Conservation (phyloP, 2,888 invertebrate genomes). For the Germaria angustata region DNA sequence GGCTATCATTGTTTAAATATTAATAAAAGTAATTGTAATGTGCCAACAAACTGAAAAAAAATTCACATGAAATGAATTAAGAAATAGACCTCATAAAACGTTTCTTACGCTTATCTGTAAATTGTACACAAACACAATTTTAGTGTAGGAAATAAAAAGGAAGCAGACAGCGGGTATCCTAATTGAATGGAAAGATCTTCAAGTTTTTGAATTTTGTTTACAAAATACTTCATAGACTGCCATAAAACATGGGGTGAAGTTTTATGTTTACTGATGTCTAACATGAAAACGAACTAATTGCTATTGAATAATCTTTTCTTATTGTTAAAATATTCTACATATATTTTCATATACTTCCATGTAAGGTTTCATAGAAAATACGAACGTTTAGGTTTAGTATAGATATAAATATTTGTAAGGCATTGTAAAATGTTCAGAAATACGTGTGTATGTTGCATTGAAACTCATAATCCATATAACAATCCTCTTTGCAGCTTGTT, state of each 20-base stretch:
- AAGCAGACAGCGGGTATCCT: neutral
- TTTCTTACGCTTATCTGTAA: slow-evolving; percentile 2
- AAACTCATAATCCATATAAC: no score
- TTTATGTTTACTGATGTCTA: neutral
- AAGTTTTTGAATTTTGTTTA: slow-evolving; percentile 10
- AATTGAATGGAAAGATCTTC: neutral
- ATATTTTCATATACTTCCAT: no score
- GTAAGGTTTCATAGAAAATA: no score
- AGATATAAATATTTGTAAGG: no score
- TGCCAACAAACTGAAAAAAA: neutral
- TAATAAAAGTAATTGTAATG: slow-evolving; percentile 12
- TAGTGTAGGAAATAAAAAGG: neutral
- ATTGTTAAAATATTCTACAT: no score
- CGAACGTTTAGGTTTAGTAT: no score
- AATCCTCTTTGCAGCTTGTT: no score
- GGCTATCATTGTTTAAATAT: slow-evolving; percentile 38
- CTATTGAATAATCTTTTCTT: no score
- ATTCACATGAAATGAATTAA: neutral
- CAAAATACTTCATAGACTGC: neutral
- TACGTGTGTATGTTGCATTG: no score
- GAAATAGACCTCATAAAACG: slow-evolving; percentile 30
- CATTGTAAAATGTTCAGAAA: no score
- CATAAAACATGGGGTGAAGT: neutral
- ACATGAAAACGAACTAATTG: neutral
- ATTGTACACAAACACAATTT: no score